phyloP scores from a whole-genome alignment of 2,113 vertebrate species.

The Willisornis vidua region DNA sequence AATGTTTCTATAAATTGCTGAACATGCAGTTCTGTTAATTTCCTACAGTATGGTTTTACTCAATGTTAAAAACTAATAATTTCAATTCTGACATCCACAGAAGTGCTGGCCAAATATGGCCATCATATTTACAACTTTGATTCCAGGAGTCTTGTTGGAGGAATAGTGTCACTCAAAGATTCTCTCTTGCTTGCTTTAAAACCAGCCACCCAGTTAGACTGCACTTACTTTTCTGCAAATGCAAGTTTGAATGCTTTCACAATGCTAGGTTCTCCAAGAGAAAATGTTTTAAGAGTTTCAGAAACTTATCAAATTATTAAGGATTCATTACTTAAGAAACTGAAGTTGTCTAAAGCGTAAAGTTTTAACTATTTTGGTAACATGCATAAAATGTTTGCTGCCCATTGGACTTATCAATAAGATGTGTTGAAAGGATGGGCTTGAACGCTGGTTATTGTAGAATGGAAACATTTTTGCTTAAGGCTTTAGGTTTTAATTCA shows the following conservation, averaged over 20 bases:
- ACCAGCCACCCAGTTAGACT: neutral
- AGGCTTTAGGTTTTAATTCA: neutral
- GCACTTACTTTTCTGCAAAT: neutral
- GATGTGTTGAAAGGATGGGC: neutral
- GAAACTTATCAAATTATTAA: neutral
- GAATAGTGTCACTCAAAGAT: neutral
- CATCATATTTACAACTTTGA: neutral
- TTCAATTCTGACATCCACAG: neutral
- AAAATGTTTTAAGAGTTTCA: neutral
- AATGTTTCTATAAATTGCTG: neutral
- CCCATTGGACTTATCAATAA: neutral
- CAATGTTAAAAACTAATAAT: neutral
- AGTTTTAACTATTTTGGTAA: neutral
- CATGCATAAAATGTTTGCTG: neutral
- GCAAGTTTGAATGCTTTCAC: neutral
- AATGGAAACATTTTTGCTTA: neutral
- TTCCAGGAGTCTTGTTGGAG: neutral
- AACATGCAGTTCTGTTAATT: neutral
- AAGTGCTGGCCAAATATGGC: neutral
- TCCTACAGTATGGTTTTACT: neutral
- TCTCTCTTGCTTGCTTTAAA: neutral
- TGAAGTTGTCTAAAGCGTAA: neutral
- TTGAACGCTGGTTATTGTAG: neutral
- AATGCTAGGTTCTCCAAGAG: conserved; percentile 24
- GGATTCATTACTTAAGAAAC: neutral